A percentile compares a stretch with the other conserved stretches of the same genome.
Evolutionary conservation across 2,888 invertebrate genomes (phyloP).

Genomic region (Saturnia japonica): DNA sequence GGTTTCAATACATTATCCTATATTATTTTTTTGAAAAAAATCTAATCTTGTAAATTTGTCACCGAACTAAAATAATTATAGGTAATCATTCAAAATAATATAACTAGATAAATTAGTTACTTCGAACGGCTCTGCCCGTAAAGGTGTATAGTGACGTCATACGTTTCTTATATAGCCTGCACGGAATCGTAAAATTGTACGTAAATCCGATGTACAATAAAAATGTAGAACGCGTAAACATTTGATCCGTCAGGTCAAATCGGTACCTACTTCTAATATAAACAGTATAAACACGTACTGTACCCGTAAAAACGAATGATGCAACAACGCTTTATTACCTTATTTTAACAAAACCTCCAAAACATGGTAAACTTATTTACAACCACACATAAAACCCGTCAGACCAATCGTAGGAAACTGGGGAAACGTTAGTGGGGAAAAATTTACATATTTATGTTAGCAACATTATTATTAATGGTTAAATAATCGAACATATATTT

Average conservation of each 20-base stretch:
- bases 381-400: constrained; percentile 37
- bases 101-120: no score
- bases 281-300: not conserved
- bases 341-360: not conserved
- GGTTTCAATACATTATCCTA: no score
- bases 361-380: constrained; percentile 2
- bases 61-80: no score
- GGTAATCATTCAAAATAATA: no score
- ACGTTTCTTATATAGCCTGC: not conserved
- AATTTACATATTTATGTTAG: constrained; percentile 17
- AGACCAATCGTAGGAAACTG: constrained; percentile 64
- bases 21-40: no score
- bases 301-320: constrained; percentile 27
- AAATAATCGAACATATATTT: not conserved
- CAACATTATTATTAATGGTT: not conserved
- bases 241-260: constrained; percentile 3
- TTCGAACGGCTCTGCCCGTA: no score
- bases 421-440: constrained; percentile 42
- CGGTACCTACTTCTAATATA: not conserved
- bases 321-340: constrained; percentile 41
- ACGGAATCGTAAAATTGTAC: not conserved
- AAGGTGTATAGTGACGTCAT: not conserved
- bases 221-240: constrained; percentile 8
- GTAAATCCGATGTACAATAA: not conserved
- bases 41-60: no score